These are phyloP conservation scores for Tachina fera DNA, from an alignment of 2,888 invertebrate genomes.

Conservation along the genomic window DNA sequence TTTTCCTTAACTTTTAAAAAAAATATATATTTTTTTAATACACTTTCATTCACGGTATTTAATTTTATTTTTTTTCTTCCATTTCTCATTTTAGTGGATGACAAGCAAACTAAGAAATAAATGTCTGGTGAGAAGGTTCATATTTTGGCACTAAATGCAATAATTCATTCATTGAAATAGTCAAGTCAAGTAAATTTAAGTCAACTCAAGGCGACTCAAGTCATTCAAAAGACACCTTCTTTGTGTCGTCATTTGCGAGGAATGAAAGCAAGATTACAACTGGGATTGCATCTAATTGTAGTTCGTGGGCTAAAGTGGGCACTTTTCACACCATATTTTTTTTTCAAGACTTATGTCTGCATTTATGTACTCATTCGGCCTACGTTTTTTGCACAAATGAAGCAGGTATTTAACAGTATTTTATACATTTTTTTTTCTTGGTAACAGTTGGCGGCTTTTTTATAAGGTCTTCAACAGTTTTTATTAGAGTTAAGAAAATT, in stretches of 20 bases:
- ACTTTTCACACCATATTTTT: conserved; percentile 50
- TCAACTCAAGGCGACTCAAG: conserved; percentile 15
- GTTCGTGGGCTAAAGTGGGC: conserved; percentile 38
- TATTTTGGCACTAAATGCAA: conserved; percentile 61
- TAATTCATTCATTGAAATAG: conserved; percentile 54
- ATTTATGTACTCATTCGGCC: conserved; percentile 18
- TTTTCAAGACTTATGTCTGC: conserved; percentile 8
- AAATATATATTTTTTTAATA: neutral
- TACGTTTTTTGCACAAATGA: conserved; percentile 31
- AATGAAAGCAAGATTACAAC: conserved; percentile 18
- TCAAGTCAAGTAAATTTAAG: conserved; percentile 40
- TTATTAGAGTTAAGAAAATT: neutral
- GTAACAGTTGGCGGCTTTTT: conserved; percentile 36
- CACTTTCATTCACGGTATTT: neutral
- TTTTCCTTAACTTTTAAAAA: neutral
- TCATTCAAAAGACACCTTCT: conserved; percentile 47
- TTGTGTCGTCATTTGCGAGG: conserved; percentile 50
- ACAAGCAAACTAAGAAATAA: conserved; percentile 38
- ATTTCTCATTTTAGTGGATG: conserved; percentile 16
- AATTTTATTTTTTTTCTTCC: neutral
- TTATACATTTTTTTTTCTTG: conserved; percentile 14
- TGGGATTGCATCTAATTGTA: conserved; percentile 33
- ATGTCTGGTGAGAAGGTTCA: conserved; percentile 50
- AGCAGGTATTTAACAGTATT: conserved; percentile 54
- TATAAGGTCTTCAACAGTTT: conserved; percentile 32